Evolutionary conservation across 2,888 invertebrate genomes (phyloP).

Genomic region (Acrobasis consociella): DNA sequence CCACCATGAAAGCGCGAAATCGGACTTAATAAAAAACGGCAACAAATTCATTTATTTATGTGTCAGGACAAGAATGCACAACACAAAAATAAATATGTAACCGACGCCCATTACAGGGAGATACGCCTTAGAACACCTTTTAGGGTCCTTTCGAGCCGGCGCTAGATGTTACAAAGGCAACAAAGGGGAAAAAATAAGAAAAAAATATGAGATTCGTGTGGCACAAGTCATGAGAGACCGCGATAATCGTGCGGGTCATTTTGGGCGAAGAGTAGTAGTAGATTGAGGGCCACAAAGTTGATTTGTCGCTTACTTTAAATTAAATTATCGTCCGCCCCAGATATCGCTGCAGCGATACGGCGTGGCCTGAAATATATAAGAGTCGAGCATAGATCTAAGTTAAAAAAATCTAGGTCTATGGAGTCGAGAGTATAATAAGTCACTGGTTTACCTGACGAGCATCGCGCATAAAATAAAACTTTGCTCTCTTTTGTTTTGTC

Average conservation of each 20-base stretch:
- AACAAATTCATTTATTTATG: constrained; percentile 75
- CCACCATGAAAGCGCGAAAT: constrained; percentile 79
- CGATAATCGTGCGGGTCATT: background rate
- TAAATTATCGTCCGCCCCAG: too few species aligned
- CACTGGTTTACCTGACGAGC: too few species aligned
- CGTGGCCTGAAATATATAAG: too few species aligned
- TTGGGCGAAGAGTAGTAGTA: constrained; percentile 24
- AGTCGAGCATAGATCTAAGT: too few species aligned
- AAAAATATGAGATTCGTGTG: constrained; percentile 50
- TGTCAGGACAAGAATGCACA: constrained; percentile 77
- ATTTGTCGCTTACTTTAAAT: too few species aligned
- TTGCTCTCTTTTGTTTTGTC: too few species aligned
- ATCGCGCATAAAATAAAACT: too few species aligned
- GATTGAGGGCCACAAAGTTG: too few species aligned
- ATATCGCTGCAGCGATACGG: too few species aligned
- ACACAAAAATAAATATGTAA: constrained; percentile 81
- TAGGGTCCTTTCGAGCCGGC: constrained; percentile 74
- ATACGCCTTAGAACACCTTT: constrained; percentile 76
- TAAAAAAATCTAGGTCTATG: too few species aligned
- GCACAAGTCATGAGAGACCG: constrained; percentile 39
- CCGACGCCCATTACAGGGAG: constrained; percentile 68
- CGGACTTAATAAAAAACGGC: constrained; percentile 53
- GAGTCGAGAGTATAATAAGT: too few species aligned
- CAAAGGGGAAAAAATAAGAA: constrained; percentile 72
- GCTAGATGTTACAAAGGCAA: constrained; percentile 78